Base-by-base conservation (phyloP, 2,888 invertebrate species). In the Parnassius glacialis region DNA sequence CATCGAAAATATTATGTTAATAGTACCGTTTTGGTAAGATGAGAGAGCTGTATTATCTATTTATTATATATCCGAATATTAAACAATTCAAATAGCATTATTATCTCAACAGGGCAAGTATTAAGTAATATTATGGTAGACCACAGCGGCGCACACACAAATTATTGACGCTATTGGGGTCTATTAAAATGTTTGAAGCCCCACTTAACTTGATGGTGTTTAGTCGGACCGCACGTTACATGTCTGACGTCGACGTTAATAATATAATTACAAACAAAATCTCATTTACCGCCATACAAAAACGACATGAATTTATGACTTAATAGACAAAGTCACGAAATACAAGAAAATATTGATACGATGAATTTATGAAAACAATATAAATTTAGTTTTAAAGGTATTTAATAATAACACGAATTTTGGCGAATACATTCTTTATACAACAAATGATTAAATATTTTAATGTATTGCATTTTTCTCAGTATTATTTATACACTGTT, bases 81-180 rank as follows among this genome's bases (percentile, higher is more conserved):
- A 66, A 67, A 67, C 64, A 65, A 65, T 67, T 61, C 61, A 64
- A 69, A 65, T 51, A 69, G 73, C 68, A 67, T 69, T 70, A 72
- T 68, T 68, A 69, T 64, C 62, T 69, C 70, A 68, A 70, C 67
- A 69, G 63, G 67, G 52, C 59, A 51, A 65, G 68, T 69, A 71
- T 74, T 70, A 74, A 72, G 71, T 72, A 73, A 76, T 70, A 74
- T 72, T 72, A 70, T 70, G 69, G 63, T 72, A 62, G 77, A 80
- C 78, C 64, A 68, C 69, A 73, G 76, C 74, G 65, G 62, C 66
- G 68, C 69, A 70, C 74, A 80, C 74, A 76, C 78, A 74, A 76
- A 74, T 73, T 71, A 75, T 70, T 65, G 68, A 70, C 64, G 65
- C 68, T 73, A 78, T 77, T 71, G 67, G 64, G 69, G 64, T 69